These are phyloP conservation scores for Leucopsar rothschildi DNA, from an alignment of 2,113 vertebrate genomes.

Conservation along the genomic window DNA sequence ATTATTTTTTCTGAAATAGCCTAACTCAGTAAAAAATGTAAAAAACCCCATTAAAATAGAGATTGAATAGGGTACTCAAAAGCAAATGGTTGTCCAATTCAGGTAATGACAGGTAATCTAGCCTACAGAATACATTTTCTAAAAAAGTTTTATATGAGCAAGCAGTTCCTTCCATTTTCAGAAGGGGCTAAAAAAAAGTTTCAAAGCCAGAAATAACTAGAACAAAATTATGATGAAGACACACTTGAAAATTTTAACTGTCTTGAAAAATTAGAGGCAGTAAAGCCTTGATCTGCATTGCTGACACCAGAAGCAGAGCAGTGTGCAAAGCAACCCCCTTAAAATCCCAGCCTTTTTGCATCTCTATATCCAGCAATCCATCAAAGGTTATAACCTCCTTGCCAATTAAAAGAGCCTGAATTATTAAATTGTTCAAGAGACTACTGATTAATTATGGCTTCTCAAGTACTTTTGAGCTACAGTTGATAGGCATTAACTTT, in stretches of 20 bases:
- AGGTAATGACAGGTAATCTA: background rate
- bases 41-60: background rate
- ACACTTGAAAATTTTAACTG: background rate
- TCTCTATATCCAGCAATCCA: background rate
- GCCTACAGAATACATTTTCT: background rate
- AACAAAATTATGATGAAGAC: background rate
- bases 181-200: background rate
- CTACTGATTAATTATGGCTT: slow-evolving; percentile 20
- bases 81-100: background rate
- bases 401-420: background rate
- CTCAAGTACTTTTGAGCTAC: background rate
- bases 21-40: background rate
- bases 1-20: background rate
- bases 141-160: background rate
- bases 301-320: background rate
- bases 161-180: background rate
- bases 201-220: background rate
- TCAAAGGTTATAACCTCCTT: slow-evolving; percentile 3
- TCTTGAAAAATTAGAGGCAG: background rate
- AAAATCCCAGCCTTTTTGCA: background rate
- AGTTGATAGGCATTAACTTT: background rate
- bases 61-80: background rate
- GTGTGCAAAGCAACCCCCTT: background rate
- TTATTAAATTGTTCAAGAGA: slow-evolving; percentile 19
- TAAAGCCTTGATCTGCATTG: background rate